These are phyloP conservation scores for Brachionus angularis DNA, from an alignment of 1,140 invertebrate species.

Conservation along the genomic window DNA sequence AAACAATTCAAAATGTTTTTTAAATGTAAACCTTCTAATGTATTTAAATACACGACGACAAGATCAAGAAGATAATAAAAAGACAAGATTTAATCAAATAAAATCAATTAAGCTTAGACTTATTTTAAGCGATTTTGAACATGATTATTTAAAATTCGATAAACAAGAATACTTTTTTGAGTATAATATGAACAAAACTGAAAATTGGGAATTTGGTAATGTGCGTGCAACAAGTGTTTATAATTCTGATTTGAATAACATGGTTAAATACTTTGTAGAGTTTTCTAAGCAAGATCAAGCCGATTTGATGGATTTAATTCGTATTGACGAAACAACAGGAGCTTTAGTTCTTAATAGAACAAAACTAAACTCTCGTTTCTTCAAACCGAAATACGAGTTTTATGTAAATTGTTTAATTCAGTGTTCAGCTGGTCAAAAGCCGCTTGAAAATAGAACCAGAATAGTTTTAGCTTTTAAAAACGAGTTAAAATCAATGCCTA, in stretches of 20 bases:
- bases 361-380: neutral
- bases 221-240: neutral
- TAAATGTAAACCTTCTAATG: neutral
- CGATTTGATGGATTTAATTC: neutral
- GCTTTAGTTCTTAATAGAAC: neutral
- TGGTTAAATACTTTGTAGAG: slow-evolving; percentile 2
- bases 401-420: neutral
- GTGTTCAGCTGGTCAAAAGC: slow-evolving; percentile 1
- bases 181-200: neutral
- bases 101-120: neutral
- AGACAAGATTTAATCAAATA: slow-evolving; percentile 23
- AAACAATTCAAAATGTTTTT: neutral
- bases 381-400: neutral
- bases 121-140: neutral
- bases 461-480: neutral
- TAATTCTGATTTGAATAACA: neutral
- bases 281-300: neutral
- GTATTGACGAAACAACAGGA: neutral
- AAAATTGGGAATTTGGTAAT: neutral
- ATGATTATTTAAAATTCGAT: neutral
- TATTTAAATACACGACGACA: slow-evolving; percentile 16
- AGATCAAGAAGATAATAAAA: too few species aligned
- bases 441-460: neutral
- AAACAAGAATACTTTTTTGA: neutral
- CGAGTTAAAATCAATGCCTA: neutral